Percentiles rank a stretch among this genome's conserved stretches.
Conservation (phyloP, 2,113 vertebrate species). For the Ciconia maguari region DNA sequence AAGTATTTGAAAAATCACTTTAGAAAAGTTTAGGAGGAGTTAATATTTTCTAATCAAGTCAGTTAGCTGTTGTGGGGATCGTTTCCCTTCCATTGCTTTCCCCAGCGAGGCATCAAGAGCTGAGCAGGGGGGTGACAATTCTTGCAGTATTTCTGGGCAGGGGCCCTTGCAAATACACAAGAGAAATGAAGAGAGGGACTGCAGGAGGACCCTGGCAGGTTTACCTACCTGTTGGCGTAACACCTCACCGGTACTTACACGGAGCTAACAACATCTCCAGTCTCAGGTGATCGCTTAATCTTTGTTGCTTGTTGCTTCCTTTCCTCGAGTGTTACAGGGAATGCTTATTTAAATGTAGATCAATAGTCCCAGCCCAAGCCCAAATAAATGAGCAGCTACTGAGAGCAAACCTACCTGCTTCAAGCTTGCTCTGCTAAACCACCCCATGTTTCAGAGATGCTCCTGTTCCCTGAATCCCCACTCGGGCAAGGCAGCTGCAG, state of each 20-base stretch:
- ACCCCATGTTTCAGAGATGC: background rate
- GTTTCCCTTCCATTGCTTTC: background rate
- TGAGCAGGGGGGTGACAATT: background rate
- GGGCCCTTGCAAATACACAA: background rate
- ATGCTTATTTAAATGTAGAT: too few relatives aligned
- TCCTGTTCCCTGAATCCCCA: too few relatives aligned
- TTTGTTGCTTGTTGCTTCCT: background rate
- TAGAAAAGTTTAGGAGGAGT: background rate
- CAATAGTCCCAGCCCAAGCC: background rate
- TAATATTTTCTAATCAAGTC: background rate
- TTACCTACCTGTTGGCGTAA: background rate
- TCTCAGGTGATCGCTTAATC: too few relatives aligned
- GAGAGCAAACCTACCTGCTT: background rate
- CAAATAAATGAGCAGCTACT: background rate
- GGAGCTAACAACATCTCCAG: too few relatives aligned
- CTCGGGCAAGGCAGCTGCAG: background rate
- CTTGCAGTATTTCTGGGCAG: background rate
- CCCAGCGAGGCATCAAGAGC: background rate
- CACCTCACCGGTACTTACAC: background rate
- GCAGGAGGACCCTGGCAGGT: too few relatives aligned
- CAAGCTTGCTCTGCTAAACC: background rate
- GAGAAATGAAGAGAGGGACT: rapidly evolving
- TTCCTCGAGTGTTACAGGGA: background rate
- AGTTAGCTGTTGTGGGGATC: background rate
- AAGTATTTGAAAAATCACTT: background rate